Evolutionary conservation across 2,113 vertebrate species (phyloP).

Genomic region (Microcebus ravelobensis): DNA sequence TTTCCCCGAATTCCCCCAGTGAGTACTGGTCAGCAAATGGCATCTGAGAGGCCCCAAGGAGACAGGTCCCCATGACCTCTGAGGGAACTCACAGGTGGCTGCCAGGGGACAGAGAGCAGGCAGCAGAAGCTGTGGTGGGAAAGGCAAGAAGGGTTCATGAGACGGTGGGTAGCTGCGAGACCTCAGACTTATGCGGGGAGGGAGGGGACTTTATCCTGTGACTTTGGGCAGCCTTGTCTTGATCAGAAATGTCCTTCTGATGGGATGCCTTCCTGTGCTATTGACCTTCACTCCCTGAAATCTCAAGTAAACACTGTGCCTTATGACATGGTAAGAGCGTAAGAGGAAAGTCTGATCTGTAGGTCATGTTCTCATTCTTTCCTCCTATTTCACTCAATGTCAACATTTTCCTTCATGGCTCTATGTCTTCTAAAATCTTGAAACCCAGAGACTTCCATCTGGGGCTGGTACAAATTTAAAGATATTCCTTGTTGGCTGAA

Average conservation of each 20-base stretch:
- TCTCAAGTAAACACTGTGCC: neutral
- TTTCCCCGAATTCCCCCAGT: neutral
- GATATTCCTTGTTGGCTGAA: neutral
- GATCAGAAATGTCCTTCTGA: neutral
- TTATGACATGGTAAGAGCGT: neutral
- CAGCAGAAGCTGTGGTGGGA: neutral
- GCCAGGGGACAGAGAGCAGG: neutral
- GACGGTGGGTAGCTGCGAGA: neutral
- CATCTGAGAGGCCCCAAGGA: neutral
- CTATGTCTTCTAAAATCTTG: neutral
- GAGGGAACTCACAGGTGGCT: neutral
- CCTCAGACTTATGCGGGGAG: too few relatives aligned
- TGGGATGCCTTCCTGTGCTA: accelerated
- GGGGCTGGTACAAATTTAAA: neutral
- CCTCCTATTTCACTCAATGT: neutral
- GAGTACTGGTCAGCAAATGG: neutral
- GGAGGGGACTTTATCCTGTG: accelerated
- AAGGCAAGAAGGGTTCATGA: accelerated
- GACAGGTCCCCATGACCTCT: neutral
- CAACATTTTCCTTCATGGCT: neutral
- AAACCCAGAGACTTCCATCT: neutral
- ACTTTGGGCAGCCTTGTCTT: neutral
- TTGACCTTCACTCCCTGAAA: neutral
- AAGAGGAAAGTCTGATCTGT: neutral
- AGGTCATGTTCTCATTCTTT: neutral